Percentiles rank a stretch among this genome's conserved stretches.
These are phyloP conservation scores for Geopemphigus sp. DNA, from an alignment of 1,140 invertebrate genomes.

Conservation along the genomic window DNA sequence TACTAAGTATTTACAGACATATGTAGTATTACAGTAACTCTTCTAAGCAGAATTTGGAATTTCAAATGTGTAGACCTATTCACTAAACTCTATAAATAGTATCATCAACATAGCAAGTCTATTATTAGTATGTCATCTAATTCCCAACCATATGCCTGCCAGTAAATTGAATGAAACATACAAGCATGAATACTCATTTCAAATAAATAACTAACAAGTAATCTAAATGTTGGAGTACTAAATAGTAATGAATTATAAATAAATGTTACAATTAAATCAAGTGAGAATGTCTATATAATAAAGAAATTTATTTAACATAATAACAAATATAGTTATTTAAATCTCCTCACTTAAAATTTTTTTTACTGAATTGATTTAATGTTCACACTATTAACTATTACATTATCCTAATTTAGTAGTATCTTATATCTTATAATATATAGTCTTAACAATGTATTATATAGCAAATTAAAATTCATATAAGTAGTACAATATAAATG, in stretches of 20 bases:
- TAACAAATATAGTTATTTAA: background rate
- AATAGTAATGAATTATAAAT: background rate
- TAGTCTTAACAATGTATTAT: no score
- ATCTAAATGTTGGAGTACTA: background rate
- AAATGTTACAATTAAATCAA: background rate
- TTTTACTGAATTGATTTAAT: no score
- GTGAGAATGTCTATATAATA: background rate
- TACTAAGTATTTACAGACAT: background rate
- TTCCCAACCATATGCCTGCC: constrained; percentile 34
- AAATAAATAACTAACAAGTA: constrained; percentile 4
- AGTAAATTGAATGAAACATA: constrained; percentile 21
- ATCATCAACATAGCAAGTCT: constrained; percentile 13
- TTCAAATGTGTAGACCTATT: constrained; percentile 29
- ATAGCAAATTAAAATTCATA: no score
- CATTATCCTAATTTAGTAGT: no score
- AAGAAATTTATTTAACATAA: background rate
- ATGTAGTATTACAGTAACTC: no score
- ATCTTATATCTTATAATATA: no score
- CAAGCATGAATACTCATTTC: background rate
- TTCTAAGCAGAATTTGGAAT: constrained; percentile 35
- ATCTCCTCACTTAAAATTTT: background rate
- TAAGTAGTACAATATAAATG: no score
- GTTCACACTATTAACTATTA: no score
- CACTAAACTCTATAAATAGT: constrained; percentile 35
- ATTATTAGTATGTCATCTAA: constrained; percentile 46